Evolutionary conservation across 2,888 invertebrate species (phyloP).

Genomic region (Diachrysia chrysitis): DNA sequence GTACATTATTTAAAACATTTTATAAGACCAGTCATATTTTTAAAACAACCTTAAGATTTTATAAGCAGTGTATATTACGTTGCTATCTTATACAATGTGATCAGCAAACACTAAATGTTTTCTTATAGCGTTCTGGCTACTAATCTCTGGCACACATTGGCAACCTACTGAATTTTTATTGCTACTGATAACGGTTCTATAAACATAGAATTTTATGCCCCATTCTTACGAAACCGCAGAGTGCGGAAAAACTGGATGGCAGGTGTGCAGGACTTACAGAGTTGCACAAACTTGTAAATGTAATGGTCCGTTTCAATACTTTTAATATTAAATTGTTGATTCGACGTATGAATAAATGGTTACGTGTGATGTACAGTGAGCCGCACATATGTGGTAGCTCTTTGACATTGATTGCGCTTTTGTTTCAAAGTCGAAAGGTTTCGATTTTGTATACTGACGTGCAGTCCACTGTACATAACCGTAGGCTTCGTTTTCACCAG

Average conservation of each 20-base stretch:
- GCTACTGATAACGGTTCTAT: constrained; percentile 66
- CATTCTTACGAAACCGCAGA: constrained; percentile 23
- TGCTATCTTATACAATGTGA: constrained; percentile 55
- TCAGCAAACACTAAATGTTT: constrained; percentile 64
- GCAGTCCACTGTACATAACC: too few species aligned
- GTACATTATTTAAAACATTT: constrained; percentile 1
- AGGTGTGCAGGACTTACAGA: background rate
- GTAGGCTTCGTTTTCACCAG: too few species aligned
- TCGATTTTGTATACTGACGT: too few species aligned
- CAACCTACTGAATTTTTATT: constrained; percentile 69
- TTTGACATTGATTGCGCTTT: too few species aligned
- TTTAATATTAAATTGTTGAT: too few species aligned
- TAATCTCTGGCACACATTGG: constrained; percentile 68
- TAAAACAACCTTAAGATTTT: constrained; percentile 39
- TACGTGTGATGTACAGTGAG: too few species aligned
- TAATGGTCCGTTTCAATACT: background rate
- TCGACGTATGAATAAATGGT: too few species aligned
- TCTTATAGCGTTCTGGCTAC: constrained; percentile 50
- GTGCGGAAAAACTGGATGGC: constrained; percentile 6
- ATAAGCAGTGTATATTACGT: constrained; percentile 30
- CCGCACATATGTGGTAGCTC: too few species aligned
- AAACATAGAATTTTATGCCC: constrained; percentile 52
- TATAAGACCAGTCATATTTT: constrained; percentile 37
- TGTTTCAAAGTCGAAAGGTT: too few species aligned
- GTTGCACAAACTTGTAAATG: background rate